phyloP scores from a whole-genome alignment of 2,113 vertebrate genomes.

The Rhabdomys dilectus region DNA sequence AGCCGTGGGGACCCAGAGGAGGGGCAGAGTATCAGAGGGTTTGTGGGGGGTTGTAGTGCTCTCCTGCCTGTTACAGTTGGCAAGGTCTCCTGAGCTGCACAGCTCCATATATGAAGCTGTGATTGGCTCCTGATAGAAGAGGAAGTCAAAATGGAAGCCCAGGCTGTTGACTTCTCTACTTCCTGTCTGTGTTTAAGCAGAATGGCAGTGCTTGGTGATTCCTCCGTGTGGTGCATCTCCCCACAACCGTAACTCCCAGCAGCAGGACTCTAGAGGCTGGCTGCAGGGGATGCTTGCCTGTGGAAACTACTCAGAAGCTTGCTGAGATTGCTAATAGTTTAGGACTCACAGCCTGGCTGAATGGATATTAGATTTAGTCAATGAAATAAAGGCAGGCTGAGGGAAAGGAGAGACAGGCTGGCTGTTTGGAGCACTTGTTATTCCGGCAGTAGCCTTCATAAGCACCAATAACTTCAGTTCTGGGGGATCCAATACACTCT shows the following conservation, averaged over 20 bases:
- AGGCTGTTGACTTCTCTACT: rapidly evolving
- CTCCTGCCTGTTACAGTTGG: neutral
- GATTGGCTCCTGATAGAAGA: neutral
- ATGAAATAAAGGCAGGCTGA: neutral
- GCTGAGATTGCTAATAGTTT: neutral
- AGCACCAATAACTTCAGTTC: neutral
- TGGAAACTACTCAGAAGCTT: neutral
- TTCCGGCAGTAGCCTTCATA: neutral
- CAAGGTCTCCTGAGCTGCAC: neutral
- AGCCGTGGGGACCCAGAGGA: neutral
- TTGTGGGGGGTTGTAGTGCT: neutral
- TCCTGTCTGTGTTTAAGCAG: neutral
- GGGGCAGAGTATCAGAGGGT: neutral
- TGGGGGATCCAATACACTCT: neutral
- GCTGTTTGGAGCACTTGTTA: neutral
- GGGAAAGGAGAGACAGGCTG: no score
- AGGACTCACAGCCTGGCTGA: neutral
- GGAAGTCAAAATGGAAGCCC: neutral
- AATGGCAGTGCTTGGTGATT: rapidly evolving
- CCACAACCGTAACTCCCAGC: no score
- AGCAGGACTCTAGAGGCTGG: neutral
- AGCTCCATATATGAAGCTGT: neutral
- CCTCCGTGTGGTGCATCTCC: neutral
- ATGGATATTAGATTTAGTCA: neutral
- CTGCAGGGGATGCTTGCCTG: neutral